Percentiles rank a stretch among this genome's conserved stretches.
Conservation (phyloP, 2,797 vertebrate species). For the Jordanella pulchra region DNA sequence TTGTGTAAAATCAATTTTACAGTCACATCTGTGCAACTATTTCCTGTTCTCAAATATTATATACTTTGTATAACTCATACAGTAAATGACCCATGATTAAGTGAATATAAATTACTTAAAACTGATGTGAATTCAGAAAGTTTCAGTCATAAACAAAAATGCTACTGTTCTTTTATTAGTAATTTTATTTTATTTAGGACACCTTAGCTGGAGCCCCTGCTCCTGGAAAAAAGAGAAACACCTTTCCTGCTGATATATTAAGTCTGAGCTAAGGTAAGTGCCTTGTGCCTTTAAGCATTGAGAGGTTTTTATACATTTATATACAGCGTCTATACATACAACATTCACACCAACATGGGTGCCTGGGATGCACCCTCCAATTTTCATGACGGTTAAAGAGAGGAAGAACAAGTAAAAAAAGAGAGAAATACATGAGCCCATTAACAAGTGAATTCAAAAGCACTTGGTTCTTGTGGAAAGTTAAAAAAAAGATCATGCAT, state of each 20-base stretch:
- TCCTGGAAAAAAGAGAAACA: slow-evolving; percentile 67
- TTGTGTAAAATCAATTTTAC: not conserved
- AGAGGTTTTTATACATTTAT: slow-evolving; percentile 85
- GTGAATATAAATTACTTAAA: not conserved
- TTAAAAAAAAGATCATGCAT: slow-evolving; percentile 76
- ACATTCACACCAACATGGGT: slow-evolving; percentile 79
- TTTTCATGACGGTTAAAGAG: slow-evolving; percentile 54
- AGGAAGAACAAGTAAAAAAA: slow-evolving; percentile 41
- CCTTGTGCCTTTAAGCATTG: slow-evolving; percentile 81
- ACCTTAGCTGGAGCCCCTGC: slow-evolving; percentile 74
- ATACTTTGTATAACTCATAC: not conserved
- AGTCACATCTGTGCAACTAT: too few relatives aligned
- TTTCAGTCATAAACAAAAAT: slow-evolving; percentile 63
- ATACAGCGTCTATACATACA: slow-evolving; percentile 87
- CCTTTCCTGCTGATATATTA: slow-evolving; percentile 82
- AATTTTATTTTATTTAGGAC: slow-evolving; percentile 79
- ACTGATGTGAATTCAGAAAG: slow-evolving; percentile 37
- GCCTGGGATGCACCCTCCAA: slow-evolving; percentile 59
- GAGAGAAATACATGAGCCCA: slow-evolving; percentile 55
- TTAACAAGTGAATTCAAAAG: slow-evolving; percentile 65
- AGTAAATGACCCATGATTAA: not conserved
- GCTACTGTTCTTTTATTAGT: slow-evolving; percentile 72
- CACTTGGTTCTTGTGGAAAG: slow-evolving; percentile 64
- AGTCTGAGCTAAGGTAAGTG: slow-evolving; percentile 80
- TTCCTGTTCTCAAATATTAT: not conserved